These are phyloP conservation scores for Sinocyclocheilus anshuiensis DNA, from an alignment of 2,113 vertebrate genomes.

Conservation along the genomic window DNA sequence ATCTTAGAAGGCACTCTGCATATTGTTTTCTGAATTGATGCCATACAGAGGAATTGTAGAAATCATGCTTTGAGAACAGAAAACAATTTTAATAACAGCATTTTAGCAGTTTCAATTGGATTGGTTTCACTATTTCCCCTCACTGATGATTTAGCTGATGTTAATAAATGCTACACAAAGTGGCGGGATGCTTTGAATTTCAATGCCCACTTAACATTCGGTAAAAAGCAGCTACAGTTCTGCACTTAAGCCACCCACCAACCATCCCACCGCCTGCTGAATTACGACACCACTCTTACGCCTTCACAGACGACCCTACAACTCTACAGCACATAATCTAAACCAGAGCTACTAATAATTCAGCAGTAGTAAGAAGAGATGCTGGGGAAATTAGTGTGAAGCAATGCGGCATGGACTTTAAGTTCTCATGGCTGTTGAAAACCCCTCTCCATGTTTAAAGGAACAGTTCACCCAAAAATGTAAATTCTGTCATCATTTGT, in stretches of 20 bases:
- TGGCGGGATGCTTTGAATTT: constrained; percentile 50
- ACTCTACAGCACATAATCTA: constrained; percentile 41
- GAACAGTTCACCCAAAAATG: neutral
- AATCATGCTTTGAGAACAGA: neutral
- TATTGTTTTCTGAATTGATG: constrained; percentile 25
- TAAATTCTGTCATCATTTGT: constrained; percentile 8
- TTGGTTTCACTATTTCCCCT: neutral
- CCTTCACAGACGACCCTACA: constrained; percentile 49
- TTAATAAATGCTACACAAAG: constrained; percentile 34
- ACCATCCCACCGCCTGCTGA: constrained; percentile 41
- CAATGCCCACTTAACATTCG: constrained; percentile 41
- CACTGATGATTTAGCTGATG: constrained; percentile 6
- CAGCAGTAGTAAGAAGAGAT: constrained; percentile 45
- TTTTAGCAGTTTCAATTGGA: neutral
- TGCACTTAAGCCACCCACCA: constrained; percentile 53
- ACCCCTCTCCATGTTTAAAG: neutral
- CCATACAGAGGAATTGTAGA: neutral
- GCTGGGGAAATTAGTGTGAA: constrained; percentile 24
- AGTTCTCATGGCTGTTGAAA: constrained; percentile 24
- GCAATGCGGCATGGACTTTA: constrained; percentile 10
- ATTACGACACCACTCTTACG: constrained; percentile 35
- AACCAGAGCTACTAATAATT: constrained; percentile 40
- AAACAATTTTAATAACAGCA: neutral
- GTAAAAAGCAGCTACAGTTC: constrained; percentile 29
- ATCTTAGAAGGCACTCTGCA: neutral